A percentile compares a stretch with the other conserved stretches of the same genome.
phyloP scores from a whole-genome alignment of 2,888 invertebrate genomes.

The Gymnocheta viridis region DNA sequence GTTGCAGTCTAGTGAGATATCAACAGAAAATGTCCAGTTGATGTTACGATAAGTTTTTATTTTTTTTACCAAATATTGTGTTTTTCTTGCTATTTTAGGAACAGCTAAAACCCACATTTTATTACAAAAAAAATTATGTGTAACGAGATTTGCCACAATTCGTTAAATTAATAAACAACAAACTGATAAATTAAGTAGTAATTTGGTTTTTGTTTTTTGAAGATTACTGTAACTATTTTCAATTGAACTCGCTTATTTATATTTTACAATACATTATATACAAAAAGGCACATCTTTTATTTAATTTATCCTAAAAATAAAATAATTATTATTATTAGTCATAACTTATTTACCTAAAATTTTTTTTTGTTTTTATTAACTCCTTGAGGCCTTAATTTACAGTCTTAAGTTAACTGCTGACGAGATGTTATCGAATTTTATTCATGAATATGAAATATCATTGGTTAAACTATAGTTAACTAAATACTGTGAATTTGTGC shows the following conservation, averaged over 20 bases:
- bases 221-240: not conserved
- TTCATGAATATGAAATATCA: too few species aligned
- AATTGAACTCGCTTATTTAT: not conserved
- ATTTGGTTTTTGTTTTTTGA: constrained; percentile 19
- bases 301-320: constrained; percentile 2
- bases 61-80: too few species aligned
- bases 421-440: too few species aligned
- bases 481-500: too few species aligned
- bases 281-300: constrained; percentile 53
- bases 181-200: not conserved
- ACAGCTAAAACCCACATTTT: too few species aligned
- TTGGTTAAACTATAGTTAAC: too few species aligned
- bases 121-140: not conserved
- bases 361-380: not conserved
- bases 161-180: too few species aligned
- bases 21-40: not conserved
- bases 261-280: constrained; percentile 36
- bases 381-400: too few species aligned
- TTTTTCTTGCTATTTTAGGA: too few species aligned
- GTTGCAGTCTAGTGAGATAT: not conserved
- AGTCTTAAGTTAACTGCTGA: too few species aligned
- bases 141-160: too few species aligned
- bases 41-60: too few species aligned
- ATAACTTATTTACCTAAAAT: constrained; percentile 2
- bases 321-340: not conserved